Evolutionary conservation across 1,140 invertebrate species (phyloP), one percentile per base, ranked within the genome.

Genomic region (Aphelinus atriplicis): DNA sequence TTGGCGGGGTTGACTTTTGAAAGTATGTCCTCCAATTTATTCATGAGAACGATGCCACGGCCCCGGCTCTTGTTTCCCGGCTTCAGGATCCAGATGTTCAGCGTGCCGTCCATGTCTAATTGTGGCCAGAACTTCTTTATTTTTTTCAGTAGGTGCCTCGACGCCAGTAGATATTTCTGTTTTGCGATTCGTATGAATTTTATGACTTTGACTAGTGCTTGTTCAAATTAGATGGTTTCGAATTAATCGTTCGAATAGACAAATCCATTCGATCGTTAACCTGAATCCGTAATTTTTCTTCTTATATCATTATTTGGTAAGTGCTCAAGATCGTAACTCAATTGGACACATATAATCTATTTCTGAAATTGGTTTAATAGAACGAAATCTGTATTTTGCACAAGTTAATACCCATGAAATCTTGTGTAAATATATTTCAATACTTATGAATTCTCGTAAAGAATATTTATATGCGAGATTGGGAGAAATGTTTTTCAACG

Each of bases 11-110:
- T 92, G 50, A 94, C 90, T 75, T 91, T 92, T 61, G 92, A 92
- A 77, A 96, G 86, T 56, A 98, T 96, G 80, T 95, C 94, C 77
- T 96, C 94, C 7, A 98, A 89, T 82, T 93, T 93, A 83, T 96
- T 94, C 89, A 96, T 92, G 46, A 97, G 89, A 26, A 94, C 91
- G 73, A 98, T 98, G 60, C 96, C 97, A 80, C 95, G 90, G 0
- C 97, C 97, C 2, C 96, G 90, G 77, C 96, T 98, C 85, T 96
- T 95, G 67, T 96, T 96, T 9, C 96, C 96, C 0, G 97, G 97
- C 85, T 98, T 98, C 46, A 98, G 90, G 78, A 98, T 98, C 97
- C 97, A 98, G 68, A 97, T 92, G 85, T 98, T 97, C 71, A 92
- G 90, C 57, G 91, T 88, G 1, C 96, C 96, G 84, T 97, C 96